Percentiles rank a stretch among this genome's conserved stretches.
phyloP scores from a whole-genome alignment of 2,113 vertebrate genomes.

The Sceloporus tristichus region DNA sequence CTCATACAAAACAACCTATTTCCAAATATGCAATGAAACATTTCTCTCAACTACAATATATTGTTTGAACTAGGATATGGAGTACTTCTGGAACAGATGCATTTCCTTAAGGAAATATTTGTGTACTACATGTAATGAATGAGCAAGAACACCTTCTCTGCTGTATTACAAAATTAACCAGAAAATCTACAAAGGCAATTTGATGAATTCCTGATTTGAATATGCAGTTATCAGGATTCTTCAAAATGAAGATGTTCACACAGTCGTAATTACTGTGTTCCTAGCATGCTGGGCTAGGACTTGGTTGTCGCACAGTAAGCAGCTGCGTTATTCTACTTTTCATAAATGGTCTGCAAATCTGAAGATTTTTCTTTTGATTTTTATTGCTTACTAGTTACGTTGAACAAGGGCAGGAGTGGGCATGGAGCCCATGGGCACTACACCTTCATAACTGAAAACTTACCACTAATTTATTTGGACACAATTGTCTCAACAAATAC shows the following conservation, averaged over 20 bases:
- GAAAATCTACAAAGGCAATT: constrained; percentile 16
- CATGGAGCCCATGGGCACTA: too few relatives aligned
- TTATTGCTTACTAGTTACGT: constrained; percentile 34
- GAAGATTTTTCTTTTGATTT: constrained; percentile 17
- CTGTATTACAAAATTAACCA: constrained; percentile 8
- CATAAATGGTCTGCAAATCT: constrained; percentile 50
- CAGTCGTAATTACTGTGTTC: constrained; percentile 44
- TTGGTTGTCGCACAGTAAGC: constrained; percentile 56
- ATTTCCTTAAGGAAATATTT: neutral
- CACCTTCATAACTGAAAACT: neutral
- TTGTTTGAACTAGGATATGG: neutral
- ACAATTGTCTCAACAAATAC: neutral
- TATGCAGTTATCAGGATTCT: constrained; percentile 31
- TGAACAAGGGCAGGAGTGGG: neutral
- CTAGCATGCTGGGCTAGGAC: constrained; percentile 52
- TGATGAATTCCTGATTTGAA: constrained; percentile 1
- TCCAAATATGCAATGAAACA: neutral
- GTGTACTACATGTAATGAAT: neutral
- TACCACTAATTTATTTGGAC: constrained; percentile 3
- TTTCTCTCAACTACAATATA: neutral
- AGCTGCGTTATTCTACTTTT: constrained; percentile 55
- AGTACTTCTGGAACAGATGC: neutral
- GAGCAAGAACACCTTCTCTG: neutral
- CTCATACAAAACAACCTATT: neutral
- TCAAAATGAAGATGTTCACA: constrained; percentile 56